Base-by-base conservation (phyloP, 2,888 invertebrate genomes). In the Himalopsyche kuldschensis region DNA sequence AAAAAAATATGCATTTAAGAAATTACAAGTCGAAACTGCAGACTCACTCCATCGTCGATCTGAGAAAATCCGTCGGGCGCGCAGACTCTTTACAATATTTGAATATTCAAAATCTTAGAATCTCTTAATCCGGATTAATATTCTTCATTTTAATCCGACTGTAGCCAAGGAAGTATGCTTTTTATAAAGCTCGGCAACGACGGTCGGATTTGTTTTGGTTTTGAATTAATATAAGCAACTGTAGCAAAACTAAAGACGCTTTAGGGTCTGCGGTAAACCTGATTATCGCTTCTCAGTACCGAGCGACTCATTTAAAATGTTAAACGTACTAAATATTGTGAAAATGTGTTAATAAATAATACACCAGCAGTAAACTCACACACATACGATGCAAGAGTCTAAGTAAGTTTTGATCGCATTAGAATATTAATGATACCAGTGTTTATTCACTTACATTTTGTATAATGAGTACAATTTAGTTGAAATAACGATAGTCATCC, bases 91-190 rank as follows among this genome's bases (percentile, higher is more conserved):
- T 4, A 27, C 27, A 69, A 69, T 79, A 76, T 83, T 82, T 86
- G 85, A 86, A 85, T 86, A 85, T 85, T 85, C 86, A 85, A 82
- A 85, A 85, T 85, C 82, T 86, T 82, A 55, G 80, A 79, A 84
- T 84, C 79, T 79, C 55, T 83, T 86, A 85, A 86, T 82, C 85
- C 81, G 82, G 86, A 82, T 86, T 86, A 86, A 86, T 85, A 85
- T 85, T 86, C 86, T 84, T 84, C 81, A 78, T 77, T 76, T 63
- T 86, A 86, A 84, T 86, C 86, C 81, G 63, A 30, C 80, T 81
- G 81, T 69, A 78, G 77, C 82, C 10, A 79, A 55, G 76, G 76
- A 75, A 75, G 81, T 69, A 69, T 69, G 27, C 69, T 69, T 69
- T 69, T 69, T 69, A 69, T 69, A 69, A 69, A 27, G 69, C 69